A percentile compares a stretch with the other conserved stretches of the same genome.
Conservation (phyloP, 1,140 invertebrate genomes). For the Cherax destructor region DNA sequence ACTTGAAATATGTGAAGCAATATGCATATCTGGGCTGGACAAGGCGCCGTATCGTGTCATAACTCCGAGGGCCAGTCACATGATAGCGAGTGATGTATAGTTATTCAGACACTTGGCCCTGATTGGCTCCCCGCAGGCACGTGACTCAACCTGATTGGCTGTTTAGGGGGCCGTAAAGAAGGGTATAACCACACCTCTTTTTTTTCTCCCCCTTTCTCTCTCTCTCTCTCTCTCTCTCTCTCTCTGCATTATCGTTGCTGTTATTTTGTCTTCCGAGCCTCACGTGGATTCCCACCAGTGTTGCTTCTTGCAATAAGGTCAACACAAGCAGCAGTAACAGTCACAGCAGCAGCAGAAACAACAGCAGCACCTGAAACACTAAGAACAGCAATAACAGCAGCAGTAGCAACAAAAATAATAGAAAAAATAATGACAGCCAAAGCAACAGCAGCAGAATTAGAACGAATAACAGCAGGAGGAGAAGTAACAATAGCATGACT, state of each 20-base stretch:
- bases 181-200: slow-evolving; percentile 26
- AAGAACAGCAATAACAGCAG: no score
- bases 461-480: no score
- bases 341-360: no score
- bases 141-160: slow-evolving; percentile 65
- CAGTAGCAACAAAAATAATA: no score
- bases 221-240: background rate
- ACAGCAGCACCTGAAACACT: no score
- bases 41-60: slow-evolving; percentile 66
- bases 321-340: no score
- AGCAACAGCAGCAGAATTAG: no score
- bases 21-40: slow-evolving; percentile 70
- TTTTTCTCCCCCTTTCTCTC: background rate
- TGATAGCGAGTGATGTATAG: slow-evolving; percentile 68
- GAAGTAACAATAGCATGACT: no score
- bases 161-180: slow-evolving; percentile 58
- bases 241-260: background rate
- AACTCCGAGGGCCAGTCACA: slow-evolving; percentile 60
- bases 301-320: background rate
- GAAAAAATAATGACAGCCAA: no score
- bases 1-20: slow-evolving; percentile 68
- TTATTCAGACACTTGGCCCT: slow-evolving; percentile 52
- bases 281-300: no score
- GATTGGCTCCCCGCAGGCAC: slow-evolving; percentile 64
- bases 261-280: no score